phyloP scores from a whole-genome alignment of 2,888 invertebrate genomes.

The Leptopilina drosophilae region DNA sequence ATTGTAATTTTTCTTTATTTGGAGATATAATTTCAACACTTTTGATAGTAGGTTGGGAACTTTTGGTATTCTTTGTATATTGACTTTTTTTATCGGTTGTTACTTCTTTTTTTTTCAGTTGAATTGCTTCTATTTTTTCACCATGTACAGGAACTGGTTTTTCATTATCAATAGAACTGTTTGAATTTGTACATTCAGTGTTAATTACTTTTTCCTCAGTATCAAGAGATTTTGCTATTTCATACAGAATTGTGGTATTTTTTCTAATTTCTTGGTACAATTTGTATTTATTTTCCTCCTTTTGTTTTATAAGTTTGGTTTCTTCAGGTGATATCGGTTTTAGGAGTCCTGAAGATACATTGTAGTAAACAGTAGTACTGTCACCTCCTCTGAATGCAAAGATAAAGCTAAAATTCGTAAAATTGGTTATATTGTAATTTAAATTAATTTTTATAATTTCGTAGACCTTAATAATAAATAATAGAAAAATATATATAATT shows the following conservation, averaged over 20 bases:
- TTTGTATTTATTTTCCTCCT: constrained; percentile 63
- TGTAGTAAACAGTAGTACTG: constrained; percentile 71
- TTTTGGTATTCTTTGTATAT: background rate
- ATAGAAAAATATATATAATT: constrained; percentile 21
- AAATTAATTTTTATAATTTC: background rate
- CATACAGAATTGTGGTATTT: constrained; percentile 71
- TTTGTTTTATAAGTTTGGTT: constrained; percentile 63
- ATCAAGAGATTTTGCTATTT: constrained; percentile 65
- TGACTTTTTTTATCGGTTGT: constrained; percentile 12
- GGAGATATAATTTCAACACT: background rate
- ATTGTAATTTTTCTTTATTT: background rate
- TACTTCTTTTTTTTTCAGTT: constrained; percentile 13
- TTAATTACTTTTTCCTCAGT: background rate
- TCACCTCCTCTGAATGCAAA: constrained; percentile 73
- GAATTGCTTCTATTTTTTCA: constrained; percentile 1
- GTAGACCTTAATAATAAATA: background rate
- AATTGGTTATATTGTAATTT: background rate
- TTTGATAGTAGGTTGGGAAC: background rate
- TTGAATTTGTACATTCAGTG: background rate
- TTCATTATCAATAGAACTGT: background rate
- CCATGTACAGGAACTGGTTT: background rate
- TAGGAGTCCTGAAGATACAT: constrained; percentile 65
- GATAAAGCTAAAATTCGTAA: constrained; percentile 65
- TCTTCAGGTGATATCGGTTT: constrained; percentile 69
- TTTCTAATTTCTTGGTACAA: constrained; percentile 69